Base-by-base conservation (phyloP, 2,888 invertebrate species). In the Diachrysia chrysitis region DNA sequence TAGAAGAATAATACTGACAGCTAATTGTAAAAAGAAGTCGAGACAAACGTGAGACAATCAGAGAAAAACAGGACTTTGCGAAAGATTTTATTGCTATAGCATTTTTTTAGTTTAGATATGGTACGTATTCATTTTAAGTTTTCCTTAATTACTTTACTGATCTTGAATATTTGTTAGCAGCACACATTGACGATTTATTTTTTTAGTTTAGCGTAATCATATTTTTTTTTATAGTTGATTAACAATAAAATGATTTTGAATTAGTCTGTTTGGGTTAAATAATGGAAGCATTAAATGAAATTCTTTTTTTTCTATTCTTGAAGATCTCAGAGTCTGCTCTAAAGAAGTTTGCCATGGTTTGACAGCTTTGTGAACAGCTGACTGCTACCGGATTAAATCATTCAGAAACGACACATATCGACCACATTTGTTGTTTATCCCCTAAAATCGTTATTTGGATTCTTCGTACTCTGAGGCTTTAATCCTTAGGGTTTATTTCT, bases 61-160 rank as follows among this genome's bases (percentile, higher is more conserved):
- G 46, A 6, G 23, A 25, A 23, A 57, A n/a, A n/a, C 32, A n/a
- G n/a, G 19, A 32, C 29, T 63, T 63, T 56, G 29, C 16, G 19
- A 29, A 48, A 56, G 29, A 63, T 56, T 63, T 56, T 48, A 25
- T 29, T 42, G 25, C 25, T 17, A 25, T 42, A 54, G 54, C 4
- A 16, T 54, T 42, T 35, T 23, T 17, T 32, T 21, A 23, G 48
- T 35, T 48, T 32, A 12, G 16, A 17, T 14, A 51, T 63, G 63
- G 63, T 63, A 19, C 2, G 63, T 57, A 17, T 2, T 48, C 14
- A 4, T 23, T 57, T 21, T n/a, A 1, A n/a, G 10, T 35, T 35
- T 21, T 19, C 17, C 19, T 10, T 4, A 19, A 10, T 21, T 3
- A 10, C 9, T 19, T 9, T 19, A 17, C 3, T 46, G 5, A 46